phyloP scores from a whole-genome alignment of 2,888 invertebrate species.

The Anaspis maculata region DNA sequence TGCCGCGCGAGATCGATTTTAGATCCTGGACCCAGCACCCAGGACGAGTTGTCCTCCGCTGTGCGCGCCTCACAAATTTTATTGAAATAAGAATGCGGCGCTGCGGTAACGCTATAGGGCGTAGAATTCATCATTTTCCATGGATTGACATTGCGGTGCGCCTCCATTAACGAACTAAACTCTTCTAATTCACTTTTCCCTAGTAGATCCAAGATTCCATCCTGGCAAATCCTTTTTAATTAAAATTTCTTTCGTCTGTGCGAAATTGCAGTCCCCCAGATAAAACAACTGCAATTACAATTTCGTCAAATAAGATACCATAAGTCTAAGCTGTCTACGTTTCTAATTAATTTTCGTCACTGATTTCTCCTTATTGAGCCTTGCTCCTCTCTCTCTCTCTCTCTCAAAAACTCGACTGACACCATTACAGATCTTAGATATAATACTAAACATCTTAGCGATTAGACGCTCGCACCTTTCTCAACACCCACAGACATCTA shows the following conservation, averaged over 20 bases:
- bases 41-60: too few relatives aligned
- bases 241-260: conserved; percentile 14
- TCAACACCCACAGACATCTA: too few relatives aligned
- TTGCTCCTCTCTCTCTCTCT: too few relatives aligned
- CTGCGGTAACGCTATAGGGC: conserved; percentile 3
- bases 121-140: conserved; percentile 11
- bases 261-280: conserved; percentile 10
- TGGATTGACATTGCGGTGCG: conserved; percentile 11
- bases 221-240: conserved; percentile 15
- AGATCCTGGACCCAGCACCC: conserved; percentile 7
- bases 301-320: conserved; percentile 13
- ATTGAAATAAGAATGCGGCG: conserved; percentile 10
- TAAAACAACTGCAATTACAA: conserved; percentile 13
- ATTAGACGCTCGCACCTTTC: too few relatives aligned
- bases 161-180: conserved; percentile 13
- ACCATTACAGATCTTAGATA: too few relatives aligned
- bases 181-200: conserved; percentile 13
- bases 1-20: conserved; percentile 16
- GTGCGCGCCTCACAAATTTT: too few relatives aligned
- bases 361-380: too few relatives aligned
- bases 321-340: conserved; percentile 8
- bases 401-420: too few relatives aligned
- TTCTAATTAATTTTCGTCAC: conserved; percentile 10
- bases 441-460: too few relatives aligned
- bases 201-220: conserved; percentile 12